A percentile compares a stretch with the other conserved stretches of the same genome.
Evolutionary conservation across 2,797 vertebrate species (phyloP).

Genomic region (Margarornis squamiger): DNA sequence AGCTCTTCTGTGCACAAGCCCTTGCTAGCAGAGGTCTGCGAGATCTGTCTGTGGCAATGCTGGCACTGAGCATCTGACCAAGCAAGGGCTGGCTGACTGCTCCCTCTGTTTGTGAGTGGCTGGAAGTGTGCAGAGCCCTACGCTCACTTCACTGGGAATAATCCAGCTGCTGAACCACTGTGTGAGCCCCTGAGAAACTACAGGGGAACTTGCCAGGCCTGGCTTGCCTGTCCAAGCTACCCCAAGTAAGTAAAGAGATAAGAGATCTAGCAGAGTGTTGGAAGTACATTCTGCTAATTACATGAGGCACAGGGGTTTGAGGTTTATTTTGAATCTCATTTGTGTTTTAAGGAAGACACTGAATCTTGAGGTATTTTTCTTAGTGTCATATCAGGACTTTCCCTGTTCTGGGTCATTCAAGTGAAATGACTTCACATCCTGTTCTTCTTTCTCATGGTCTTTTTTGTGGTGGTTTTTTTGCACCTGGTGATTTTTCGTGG

Average conservation of each 20-base stretch:
- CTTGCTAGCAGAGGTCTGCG: background rate
- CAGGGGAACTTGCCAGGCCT: background rate
- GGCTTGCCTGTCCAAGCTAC: background rate
- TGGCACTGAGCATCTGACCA: background rate
- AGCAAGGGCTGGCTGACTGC: background rate
- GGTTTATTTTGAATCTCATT: background rate
- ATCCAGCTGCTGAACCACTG: background rate
- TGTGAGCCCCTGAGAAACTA: background rate
- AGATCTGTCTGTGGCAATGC: background rate
- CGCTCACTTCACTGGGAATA: fast-evolving
- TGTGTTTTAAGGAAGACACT: background rate
- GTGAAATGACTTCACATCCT: background rate
- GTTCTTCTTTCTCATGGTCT: background rate
- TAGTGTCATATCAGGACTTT: background rate
- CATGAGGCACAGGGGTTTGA: background rate
- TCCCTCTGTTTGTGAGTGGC: background rate
- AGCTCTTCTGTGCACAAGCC: background rate
- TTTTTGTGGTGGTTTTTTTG: background rate
- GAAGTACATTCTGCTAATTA: background rate
- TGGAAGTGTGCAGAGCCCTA: background rate
- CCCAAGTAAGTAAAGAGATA: background rate
- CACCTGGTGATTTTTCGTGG: background rate
- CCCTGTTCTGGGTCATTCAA: background rate
- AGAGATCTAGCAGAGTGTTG: background rate
- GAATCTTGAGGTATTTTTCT: background rate